Base-by-base conservation (phyloP, 2,888 invertebrate genomes). In the Andrena hattorfiana region DNA sequence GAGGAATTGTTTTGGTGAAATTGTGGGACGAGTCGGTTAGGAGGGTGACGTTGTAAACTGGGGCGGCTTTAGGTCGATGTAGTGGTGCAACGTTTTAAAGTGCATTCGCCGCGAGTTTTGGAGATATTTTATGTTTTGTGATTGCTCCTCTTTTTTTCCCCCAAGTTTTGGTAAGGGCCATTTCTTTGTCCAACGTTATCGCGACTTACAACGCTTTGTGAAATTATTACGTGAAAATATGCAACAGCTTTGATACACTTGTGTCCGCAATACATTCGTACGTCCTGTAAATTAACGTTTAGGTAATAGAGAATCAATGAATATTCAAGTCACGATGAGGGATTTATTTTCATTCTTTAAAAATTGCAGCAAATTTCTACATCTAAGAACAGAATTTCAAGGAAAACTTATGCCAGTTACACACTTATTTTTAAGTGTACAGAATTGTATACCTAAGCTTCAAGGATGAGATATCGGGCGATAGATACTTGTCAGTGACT, bases 1-100 rank as follows among this genome's bases (percentile, higher is more conserved):
- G 23, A 49, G 67, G 73, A 77, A 77, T 77, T 77, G 73, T 77
- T 71, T 77, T 62, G 51, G 72, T 20, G 54, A 54, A 60, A 30
- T 13, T 71, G 35, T 23, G 28, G 71, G 48, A 10, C 51, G 62
- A 30, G 67, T 48, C 48, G 42, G 35, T 35, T 28, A 69, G 69
- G 23, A 32, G 35, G 30, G 3, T 26, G 42, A 23, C 30, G 4
- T 23, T 8, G 10, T 32, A 16, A 77, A 77, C 32, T 67, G 35
- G 35, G 66, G 10, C 60, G 54, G 49, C 10, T 48, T 62, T 23
- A 42, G 26, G 42, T 10, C 20, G 20, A 20, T 5, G 48, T 42
- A 32, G 32, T 8, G 30, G 35, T 28, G 62, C 16, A 63, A 26
- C 8, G 30, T 70, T 73, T 73, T 48, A 64, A 42, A 73, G 54